These are phyloP conservation scores for Myanophis thanlyinensis DNA, from an alignment of 2,113 vertebrate species.

Conservation along the genomic window DNA sequence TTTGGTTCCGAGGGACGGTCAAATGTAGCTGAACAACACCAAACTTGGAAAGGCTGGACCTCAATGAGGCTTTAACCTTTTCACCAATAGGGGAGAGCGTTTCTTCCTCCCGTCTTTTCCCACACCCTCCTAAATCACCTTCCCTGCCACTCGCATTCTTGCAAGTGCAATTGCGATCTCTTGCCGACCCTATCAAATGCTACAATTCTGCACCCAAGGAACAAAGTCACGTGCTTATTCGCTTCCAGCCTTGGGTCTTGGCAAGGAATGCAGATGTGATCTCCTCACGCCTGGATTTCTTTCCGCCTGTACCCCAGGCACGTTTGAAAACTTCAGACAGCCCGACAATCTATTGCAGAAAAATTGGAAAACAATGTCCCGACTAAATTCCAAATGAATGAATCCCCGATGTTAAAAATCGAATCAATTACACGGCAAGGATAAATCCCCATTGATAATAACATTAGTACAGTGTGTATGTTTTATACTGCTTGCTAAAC, in stretches of 20 bases:
- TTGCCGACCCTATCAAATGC: no score
- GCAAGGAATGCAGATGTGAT: neutral
- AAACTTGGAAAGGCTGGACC: neutral
- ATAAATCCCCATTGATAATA: neutral
- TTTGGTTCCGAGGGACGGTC: neutral
- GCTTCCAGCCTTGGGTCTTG: neutral
- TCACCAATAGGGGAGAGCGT: no score
- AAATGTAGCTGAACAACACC: neutral
- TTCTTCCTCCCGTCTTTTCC: no score
- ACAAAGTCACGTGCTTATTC: neutral
- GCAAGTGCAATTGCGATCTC: rapidly evolving
- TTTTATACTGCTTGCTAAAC: neutral
- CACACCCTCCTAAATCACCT: no score
- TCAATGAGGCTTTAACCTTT: neutral
- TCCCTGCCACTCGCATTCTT: neutral
- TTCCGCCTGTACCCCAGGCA: neutral
- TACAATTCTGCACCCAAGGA: neutral
- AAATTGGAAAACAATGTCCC: neutral
- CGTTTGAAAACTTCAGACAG: neutral
- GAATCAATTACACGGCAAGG: neutral
- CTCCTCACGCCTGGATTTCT: neutral
- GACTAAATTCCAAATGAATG: neutral
- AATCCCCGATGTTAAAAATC: neutral
- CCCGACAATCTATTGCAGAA: neutral
- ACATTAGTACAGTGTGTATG: neutral